Evolutionary conservation across 2,113 vertebrate genomes (phyloP), one percentile per base, ranked within the genome.

Genomic region (Zosterops hypoxanthus): DNA sequence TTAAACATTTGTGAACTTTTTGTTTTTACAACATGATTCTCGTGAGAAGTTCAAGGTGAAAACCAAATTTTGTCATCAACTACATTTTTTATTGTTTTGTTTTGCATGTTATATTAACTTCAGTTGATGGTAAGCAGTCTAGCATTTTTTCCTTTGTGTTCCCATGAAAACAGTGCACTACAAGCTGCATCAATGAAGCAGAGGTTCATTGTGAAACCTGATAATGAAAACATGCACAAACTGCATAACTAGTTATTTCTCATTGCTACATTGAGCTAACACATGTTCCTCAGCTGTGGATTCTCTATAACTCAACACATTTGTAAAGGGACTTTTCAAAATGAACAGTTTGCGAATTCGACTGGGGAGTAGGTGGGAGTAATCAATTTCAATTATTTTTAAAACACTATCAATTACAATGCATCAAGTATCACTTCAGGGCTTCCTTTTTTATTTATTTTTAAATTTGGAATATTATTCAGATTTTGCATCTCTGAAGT

Each of bases 301-400:
- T 41, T 85, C 41, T 13, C 39, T 75, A 9, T 15, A 75, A 82
- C 29, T 81, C 1, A 2, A 73, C 20, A 69, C 1, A 3, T 81
- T 69, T 88, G 29, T 44, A 52, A 72, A 81, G 28, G 31, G 8
- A 23, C 12, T 50, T 83, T 36, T 57, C 16, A 75, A 57, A 65
- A 23, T 36, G 9, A 86, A 41, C 57, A 52, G 11, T 72, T 52
- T 65, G 21, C 8, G 6, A 70, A 60, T 52, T 73, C 46, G 9
- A 46, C 11, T 3, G 28, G 21, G 11, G 1, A 26, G 16, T 6
- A 7, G 7, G 8, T 4, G 7, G 20, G 4, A 57, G 2, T 9
- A 21, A 34, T 13, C 1, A 52, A 18, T 39, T 7, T 13, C 2
- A 52, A 18, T 39, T 7, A 33, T 49, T 75, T 82, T 60, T 3